Base-by-base conservation (phyloP, 2,888 invertebrate genomes). In the Leptarthrus brevirostris region DNA sequence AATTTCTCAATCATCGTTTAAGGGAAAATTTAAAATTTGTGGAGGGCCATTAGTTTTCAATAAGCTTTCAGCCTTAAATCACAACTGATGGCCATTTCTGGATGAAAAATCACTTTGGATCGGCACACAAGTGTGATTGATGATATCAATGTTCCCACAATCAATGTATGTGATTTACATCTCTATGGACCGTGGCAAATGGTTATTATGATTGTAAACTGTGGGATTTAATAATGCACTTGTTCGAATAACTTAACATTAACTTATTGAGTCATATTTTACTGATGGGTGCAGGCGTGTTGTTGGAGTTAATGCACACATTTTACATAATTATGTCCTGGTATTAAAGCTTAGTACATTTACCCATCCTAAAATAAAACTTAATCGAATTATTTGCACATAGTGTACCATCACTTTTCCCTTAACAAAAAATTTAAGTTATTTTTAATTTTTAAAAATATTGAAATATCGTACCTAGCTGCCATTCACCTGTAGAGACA, bases 101-200 rank as follows among this genome's bases (percentile, higher is more conserved):
- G 70, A 72, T 75, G 75, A 75, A 75, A 75, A 75, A 75, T 75
- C 75, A 74, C 66, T 74, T 73, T 74, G 40, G 73, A 71, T 56
- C 64, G 75, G 73, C 71, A 75, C 52, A 24, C 71, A 64, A 75
- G 56, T 61, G 71, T 74, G 75, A 75, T 75, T 73, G 75, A 75
- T 75, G 75, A 66, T 52, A 72, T 73, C 61, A 69, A 36, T 70
- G 22, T 34, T 66, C 64, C 47, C 49, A 34, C 18, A 49, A 52
- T 52, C 69, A 34, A 69, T 5, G 49, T 34, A 18, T 73, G 58
- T 75, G 69, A 73, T 73, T 73, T 73, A 75, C 75, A 73, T 73
- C 70, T 44, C 18, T 36, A 66, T 52, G 47, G 30, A 14, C 16
- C 52, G 26, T 34, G 24, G 30, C 30, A 16, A 36, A 8, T 40